phyloP scores from a whole-genome alignment of 2,797 vertebrate species.

The Nyctibius grandis region DNA sequence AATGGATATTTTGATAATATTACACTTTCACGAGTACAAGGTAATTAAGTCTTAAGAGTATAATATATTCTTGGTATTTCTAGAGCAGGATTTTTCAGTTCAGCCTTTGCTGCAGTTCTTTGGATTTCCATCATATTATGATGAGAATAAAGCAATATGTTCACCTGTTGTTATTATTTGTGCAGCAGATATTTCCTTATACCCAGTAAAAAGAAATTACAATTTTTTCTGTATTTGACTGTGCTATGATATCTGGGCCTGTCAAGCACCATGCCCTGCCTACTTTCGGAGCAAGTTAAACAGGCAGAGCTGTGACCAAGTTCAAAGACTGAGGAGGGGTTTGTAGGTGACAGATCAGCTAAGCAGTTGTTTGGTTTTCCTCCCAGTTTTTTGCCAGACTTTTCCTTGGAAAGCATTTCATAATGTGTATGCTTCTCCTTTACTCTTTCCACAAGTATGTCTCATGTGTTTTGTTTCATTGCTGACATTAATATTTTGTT shows the following conservation, averaged over 20 bases:
- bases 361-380: not conserved
- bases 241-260: not conserved
- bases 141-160: not conserved
- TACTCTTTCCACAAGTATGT: not conserved
- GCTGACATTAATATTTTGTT: not conserved
- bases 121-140: not conserved
- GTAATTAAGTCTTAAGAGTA: not conserved
- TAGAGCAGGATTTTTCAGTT: not conserved
- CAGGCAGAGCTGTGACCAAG: not conserved
- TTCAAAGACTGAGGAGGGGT: not conserved
- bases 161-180: not conserved
- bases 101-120: not conserved
- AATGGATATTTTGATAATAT: not conserved
- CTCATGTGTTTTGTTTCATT: not conserved
- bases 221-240: not conserved
- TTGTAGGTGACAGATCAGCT: not conserved
- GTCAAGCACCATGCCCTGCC: not conserved
- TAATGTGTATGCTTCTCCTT: not conserved
- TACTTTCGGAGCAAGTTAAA: not conserved
- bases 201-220: not conserved
- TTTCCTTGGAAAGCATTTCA: not conserved
- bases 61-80: not conserved
- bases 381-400: not conserved
- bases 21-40: not conserved
- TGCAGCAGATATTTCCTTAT: not conserved